Percentiles rank a stretch among this genome's conserved stretches.
Evolutionary conservation across 2,113 vertebrate species (phyloP).

Genomic region (Isichthys henryi): DNA sequence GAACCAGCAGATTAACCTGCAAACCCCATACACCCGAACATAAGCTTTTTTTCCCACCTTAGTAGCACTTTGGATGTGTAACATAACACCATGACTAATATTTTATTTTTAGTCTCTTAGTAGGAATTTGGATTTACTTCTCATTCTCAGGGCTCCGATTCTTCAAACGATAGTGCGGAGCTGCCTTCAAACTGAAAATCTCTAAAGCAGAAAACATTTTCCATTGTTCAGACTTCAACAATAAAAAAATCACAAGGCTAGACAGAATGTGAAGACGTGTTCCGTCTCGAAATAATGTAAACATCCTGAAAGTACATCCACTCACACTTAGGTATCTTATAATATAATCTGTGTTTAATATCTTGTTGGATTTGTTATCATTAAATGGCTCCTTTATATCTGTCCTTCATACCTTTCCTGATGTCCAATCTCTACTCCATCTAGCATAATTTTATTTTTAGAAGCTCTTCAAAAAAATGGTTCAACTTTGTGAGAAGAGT

Average conservation of each 20-base stretch:
- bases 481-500: not conserved
- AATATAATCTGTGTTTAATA: not conserved
- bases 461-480: not conserved
- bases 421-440: not conserved
- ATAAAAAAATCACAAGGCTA: not conserved
- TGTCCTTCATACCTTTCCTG: not conserved
- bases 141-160: not conserved
- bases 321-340: not conserved
- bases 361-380: not conserved
- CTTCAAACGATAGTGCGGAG: not conserved
- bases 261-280: not conserved
- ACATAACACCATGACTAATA: not conserved
- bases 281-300: not conserved
- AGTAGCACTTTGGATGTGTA: not conserved
- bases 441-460: not conserved
- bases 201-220: not conserved
- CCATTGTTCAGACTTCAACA: not conserved
- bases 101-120: not conserved
- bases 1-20: not conserved
- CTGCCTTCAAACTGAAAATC: not conserved
- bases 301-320: not conserved
- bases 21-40: not conserved
- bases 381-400: not conserved
- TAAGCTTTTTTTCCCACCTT: not conserved
- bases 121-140: not conserved